phyloP scores from a whole-genome alignment of 2,113 vertebrate species.

The Tragelaphus buxtoni region DNA sequence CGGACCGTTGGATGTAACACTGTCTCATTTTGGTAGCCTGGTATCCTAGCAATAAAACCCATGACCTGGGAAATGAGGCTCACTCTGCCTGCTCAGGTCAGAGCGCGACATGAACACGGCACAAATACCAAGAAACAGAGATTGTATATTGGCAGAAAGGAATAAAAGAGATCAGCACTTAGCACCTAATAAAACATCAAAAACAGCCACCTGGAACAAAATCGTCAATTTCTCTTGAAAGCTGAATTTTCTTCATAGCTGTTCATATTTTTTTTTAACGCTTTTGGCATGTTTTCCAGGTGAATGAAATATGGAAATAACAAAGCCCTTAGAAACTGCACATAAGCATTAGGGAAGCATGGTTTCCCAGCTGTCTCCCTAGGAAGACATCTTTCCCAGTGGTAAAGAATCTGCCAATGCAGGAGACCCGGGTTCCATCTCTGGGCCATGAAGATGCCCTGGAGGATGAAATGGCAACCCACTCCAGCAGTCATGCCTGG shows the following conservation, averaged over 20 bases:
- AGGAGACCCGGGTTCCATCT: not conserved
- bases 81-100: not conserved
- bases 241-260: slow-evolving; percentile 10
- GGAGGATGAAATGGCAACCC: not conserved
- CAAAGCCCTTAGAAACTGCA: not conserved
- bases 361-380: not conserved
- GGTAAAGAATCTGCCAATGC: not conserved
- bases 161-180: not conserved
- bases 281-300: not conserved
- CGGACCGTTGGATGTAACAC: not conserved
- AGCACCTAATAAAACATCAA: not conserved
- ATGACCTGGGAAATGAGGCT: not conserved
- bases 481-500: not conserved
- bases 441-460: not conserved
- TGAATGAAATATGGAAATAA: not conserved
- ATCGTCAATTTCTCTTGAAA: not conserved
- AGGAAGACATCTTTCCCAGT: not conserved
- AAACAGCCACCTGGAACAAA: not conserved
- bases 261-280: not conserved
- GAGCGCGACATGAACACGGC: not conserved
- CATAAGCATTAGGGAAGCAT: not conserved
- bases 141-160: not conserved
- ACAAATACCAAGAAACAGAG: not conserved
- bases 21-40: not conserved
- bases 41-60: slow-evolving; percentile 28